Evolutionary conservation across 2,888 invertebrate species (phyloP), one percentile per base, ranked within the genome.

Genomic region (Myathropa florea): DNA sequence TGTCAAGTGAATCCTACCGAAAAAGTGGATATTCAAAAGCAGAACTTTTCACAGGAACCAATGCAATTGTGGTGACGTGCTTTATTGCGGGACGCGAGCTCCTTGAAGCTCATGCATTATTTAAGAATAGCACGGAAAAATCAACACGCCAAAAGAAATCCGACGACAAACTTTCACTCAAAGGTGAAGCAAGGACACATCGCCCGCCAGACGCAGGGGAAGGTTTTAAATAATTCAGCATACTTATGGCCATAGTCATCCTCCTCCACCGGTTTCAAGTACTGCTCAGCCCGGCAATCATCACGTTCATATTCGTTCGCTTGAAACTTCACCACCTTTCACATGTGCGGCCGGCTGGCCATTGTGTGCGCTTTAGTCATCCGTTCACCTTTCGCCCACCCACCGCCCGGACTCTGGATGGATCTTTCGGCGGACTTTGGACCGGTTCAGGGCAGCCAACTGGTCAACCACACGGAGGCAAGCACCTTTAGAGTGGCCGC

Each of bases 401-500:
- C 65, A 73, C 26, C 59, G 68, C 63, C 60, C 63, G 26, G 33
- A 65, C 7, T 7, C 46, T 46, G 46, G 55, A 21, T 7, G 23
- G 70, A 78, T 86, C 86, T 83, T 83, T 67, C 65, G 23, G 83
- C 65, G 73, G 83, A 86, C 86, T 86, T 86, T 75, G 71, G 36
- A 65, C 70, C 3, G 33, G 33, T 33, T 33, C 33, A 33, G 33
- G 30, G 30, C 80, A 30, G 65, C 60, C 61, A 65, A 59, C 12
- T 53, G 57, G n/a, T 21, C 73, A 57, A 30, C 63, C 33, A 28
- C 64, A 46, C 30, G 67, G 68, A 82, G 83, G 60, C 86, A 86
- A 86, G 86, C 86, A 86, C 86, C 86, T 86, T 86, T 86, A 63
- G 86, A 86, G 86, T 86, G 86, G 83, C 75, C 85, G 60, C 86